phyloP scores from a whole-genome alignment of 2,797 vertebrate species.

The Gobionotothen gibberifrons region DNA sequence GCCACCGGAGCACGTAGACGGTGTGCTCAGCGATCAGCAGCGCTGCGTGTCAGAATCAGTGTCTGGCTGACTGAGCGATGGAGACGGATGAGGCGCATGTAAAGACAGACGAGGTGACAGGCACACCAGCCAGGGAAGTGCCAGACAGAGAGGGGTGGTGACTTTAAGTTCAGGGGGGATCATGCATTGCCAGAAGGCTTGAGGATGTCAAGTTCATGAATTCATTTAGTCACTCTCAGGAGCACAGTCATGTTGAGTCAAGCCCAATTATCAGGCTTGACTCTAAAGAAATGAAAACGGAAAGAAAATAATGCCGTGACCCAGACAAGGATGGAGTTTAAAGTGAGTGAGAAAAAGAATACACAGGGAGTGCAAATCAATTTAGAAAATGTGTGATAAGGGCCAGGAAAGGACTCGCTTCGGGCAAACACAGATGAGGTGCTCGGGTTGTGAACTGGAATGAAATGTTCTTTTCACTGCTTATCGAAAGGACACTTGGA shows the following conservation, averaged over 20 bases:
- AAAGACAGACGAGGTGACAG: constrained; percentile 49
- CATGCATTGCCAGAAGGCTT: background rate
- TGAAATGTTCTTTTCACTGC: constrained; percentile 61
- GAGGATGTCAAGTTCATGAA: background rate
- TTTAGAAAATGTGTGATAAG: constrained; percentile 49
- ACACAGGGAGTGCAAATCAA: constrained; percentile 33
- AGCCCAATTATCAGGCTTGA: background rate
- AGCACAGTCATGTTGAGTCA: background rate
- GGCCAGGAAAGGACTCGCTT: constrained; percentile 35
- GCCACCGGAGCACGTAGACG: constrained; percentile 41
- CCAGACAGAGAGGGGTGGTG: constrained; percentile 20
- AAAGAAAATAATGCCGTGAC: constrained; percentile 13
- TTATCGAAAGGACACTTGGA: constrained; percentile 43
- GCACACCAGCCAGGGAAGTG: constrained; percentile 11
- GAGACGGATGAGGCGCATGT: constrained; percentile 37
- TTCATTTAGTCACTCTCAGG: background rate
- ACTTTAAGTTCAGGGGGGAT: constrained; percentile 17
- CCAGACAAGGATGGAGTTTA: constrained; percentile 17
- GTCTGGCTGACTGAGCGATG: constrained; percentile 43
- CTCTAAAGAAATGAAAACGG: constrained; percentile 2
- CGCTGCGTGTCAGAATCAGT: constrained; percentile 40
- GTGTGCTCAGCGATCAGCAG: constrained; percentile 46
- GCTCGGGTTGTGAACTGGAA: constrained; percentile 49
- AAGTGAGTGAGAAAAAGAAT: constrained; percentile 12
- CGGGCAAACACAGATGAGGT: constrained; percentile 43